Conservation (phyloP, 2,797 vertebrate species). For the Amblyopsis hoosieri region DNA sequence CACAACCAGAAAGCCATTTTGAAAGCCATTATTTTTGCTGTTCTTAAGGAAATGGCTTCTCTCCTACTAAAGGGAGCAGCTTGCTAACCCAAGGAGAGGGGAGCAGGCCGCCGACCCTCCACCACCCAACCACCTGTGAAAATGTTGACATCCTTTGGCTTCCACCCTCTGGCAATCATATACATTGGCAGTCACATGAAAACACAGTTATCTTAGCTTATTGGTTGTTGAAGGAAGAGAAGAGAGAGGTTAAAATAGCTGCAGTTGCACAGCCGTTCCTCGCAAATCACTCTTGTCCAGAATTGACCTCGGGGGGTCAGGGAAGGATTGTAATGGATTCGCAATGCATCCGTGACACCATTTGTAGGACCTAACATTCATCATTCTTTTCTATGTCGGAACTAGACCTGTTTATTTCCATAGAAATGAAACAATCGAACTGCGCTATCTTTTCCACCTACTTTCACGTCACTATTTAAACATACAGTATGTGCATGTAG, state of each 20-base stretch:
- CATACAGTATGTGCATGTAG: slow-evolving; percentile 71
- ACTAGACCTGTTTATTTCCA: slow-evolving; percentile 47
- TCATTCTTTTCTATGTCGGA: slow-evolving; percentile 45
- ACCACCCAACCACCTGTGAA: slow-evolving; percentile 15
- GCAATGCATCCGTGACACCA: slow-evolving; percentile 34
- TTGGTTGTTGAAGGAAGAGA: slow-evolving; percentile 63
- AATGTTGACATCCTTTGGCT: slow-evolving; percentile 47
- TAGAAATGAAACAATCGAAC: slow-evolving; percentile 31
- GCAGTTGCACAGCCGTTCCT: slow-evolving; percentile 36
- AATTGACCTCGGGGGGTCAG: slow-evolving; percentile 53
- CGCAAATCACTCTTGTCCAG: slow-evolving; percentile 49
- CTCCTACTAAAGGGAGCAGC: slow-evolving; percentile 34
- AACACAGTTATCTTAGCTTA: slow-evolving; percentile 76
- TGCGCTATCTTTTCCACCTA: slow-evolving; percentile 47
- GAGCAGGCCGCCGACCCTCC: not conserved
- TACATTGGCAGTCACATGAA: slow-evolving; percentile 75
- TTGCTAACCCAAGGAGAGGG: slow-evolving; percentile 19
- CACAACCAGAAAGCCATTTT: slow-evolving; percentile 50
- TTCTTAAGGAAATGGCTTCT: slow-evolving; percentile 24
- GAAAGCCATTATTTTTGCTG: slow-evolving; percentile 31
- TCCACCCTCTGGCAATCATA: slow-evolving; percentile 68
- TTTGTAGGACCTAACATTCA: slow-evolving; percentile 46
- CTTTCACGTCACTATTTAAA: slow-evolving; percentile 75
- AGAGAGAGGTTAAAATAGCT: slow-evolving; percentile 46
- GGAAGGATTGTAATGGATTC: slow-evolving; percentile 40